Conservation (phyloP, 2,888 invertebrate species). For the Torymus aiolomorphi region DNA sequence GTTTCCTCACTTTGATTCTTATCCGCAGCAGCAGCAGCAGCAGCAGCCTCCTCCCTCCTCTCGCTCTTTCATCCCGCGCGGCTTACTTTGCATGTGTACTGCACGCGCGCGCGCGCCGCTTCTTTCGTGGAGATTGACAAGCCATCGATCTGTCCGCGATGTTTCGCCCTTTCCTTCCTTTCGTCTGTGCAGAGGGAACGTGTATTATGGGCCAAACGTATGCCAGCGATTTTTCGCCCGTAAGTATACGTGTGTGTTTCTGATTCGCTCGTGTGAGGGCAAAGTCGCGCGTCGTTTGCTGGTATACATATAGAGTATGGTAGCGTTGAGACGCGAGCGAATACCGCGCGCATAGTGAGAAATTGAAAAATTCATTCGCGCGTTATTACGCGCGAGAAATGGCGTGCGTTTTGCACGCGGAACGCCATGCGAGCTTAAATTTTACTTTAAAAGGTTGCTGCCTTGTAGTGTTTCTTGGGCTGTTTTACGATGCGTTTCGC, state of each 20-base stretch:
- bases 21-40: slow-evolving; percentile 5
- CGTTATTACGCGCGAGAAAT: slow-evolving; percentile 17
- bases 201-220: not conserved
- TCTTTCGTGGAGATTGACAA: slow-evolving; percentile 30
- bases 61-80: not conserved
- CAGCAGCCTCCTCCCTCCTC: not conserved
- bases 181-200: not conserved
- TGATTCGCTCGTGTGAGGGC: not conserved
- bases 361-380: slow-evolving; percentile 41
- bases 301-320: too few relatives aligned
- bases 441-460: not conserved
- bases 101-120: not conserved
- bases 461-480: not conserved
- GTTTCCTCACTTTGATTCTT: slow-evolving; percentile 57
- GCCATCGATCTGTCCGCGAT: slow-evolving; percentile 24
- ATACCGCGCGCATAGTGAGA: not conserved
- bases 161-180: not conserved
- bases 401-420: not conserved
- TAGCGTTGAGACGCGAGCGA: too few relatives aligned
- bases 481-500: too few relatives aligned
- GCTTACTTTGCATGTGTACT: slow-evolving; percentile 5
- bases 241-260: not conserved
- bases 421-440: not conserved
- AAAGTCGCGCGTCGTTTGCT: not conserved
- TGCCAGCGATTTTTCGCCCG: slow-evolving; percentile 29